These are phyloP conservation scores for Barypeithes pellucidus DNA, from an alignment of 2,888 invertebrate species.

Conservation along the genomic window DNA sequence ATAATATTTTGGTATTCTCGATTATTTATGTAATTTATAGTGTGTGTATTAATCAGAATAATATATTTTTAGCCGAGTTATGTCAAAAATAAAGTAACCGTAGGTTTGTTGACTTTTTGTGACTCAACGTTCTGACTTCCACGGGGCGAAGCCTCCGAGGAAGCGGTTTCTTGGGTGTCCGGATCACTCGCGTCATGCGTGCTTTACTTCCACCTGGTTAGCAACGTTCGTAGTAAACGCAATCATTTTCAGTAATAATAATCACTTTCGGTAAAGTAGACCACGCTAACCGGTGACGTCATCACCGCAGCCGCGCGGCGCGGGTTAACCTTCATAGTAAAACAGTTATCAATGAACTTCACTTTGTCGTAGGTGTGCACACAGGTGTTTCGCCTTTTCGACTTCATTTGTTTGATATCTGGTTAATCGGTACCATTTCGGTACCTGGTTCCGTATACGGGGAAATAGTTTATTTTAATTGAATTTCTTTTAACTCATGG, in stretches of 20 bases:
- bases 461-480: not conserved
- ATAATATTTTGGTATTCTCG: conserved; percentile 9
- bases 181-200: too few species aligned
- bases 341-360: conserved; percentile 60
- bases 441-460: not conserved
- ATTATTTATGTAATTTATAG: conserved; percentile 17
- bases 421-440: conserved; percentile 31
- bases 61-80: not conserved
- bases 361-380: conserved; percentile 49
- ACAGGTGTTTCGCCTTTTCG: conserved; percentile 48
- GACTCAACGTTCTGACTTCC: too few species aligned
- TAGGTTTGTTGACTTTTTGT: too few species aligned
- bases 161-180: too few species aligned
- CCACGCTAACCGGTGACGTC: conserved; percentile 55
- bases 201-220: not conserved
- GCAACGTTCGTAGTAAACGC: conserved; percentile 36
- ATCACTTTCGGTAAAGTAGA: conserved; percentile 47
- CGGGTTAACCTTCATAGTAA: conserved; percentile 57
- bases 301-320: conserved; percentile 40
- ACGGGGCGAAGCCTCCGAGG: too few species aligned
- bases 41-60: conserved; percentile 20
- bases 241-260: conserved; percentile 9
- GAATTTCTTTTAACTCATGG: not conserved
- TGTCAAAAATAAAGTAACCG: too few species aligned
- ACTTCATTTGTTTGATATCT: conserved; percentile 39